Evolutionary conservation across 2,888 invertebrate genomes (phyloP).

Genomic region (Andrena camellia): DNA sequence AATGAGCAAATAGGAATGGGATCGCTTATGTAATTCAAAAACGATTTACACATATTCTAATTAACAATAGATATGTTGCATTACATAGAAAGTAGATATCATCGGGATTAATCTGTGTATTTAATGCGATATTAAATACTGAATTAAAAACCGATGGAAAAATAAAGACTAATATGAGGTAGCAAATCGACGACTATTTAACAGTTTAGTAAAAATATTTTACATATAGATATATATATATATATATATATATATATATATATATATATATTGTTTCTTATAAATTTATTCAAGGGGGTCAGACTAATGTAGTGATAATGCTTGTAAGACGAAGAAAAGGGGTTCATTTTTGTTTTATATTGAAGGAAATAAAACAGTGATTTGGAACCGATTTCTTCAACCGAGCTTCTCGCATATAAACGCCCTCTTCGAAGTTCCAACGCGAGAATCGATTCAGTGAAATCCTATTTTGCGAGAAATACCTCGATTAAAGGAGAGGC

Average conservation of each 20-base stretch:
- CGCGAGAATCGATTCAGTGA: conserved; percentile 47
- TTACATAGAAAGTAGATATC: too few species aligned
- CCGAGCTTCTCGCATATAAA: conserved; percentile 59
- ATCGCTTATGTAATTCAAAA: too few species aligned
- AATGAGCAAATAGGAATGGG: too few species aligned
- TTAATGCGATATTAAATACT: too few species aligned
- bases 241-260: not conserved
- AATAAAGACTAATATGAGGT: too few species aligned
- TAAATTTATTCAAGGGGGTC: conserved; percentile 10
- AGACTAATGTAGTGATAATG: not conserved
- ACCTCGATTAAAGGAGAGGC: conserved; percentile 74
- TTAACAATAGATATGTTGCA: too few species aligned
- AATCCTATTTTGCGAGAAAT: conserved; percentile 66
- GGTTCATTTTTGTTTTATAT: not conserved
- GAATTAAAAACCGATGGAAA: too few species aligned
- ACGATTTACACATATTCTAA: too few species aligned
- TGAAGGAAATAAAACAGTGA: conserved; percentile 31
- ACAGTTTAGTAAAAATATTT: too few species aligned
- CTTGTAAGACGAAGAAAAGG: not conserved
- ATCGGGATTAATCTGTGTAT: too few species aligned
- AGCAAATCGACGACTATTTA: too few species aligned
- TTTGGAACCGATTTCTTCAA: conserved; percentile 52
- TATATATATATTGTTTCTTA: not conserved
- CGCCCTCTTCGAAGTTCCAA: conserved; percentile 45
- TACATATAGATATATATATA: not conserved